phyloP scores from a whole-genome alignment of 2,888 invertebrate genomes.

The Thera britannica region DNA sequence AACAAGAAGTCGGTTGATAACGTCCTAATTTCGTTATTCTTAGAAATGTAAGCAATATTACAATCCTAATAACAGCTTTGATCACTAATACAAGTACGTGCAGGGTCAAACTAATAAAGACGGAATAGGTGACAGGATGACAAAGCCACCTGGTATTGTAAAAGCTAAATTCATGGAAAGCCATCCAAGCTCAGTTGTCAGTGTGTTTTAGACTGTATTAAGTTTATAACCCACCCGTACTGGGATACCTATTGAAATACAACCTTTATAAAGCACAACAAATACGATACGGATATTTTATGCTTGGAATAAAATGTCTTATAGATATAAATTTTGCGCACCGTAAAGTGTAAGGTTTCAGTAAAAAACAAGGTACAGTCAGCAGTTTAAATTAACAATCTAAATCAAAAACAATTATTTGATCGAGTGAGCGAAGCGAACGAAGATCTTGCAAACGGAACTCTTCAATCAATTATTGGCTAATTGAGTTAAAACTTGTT shows the following conservation, averaged over 20 bases:
- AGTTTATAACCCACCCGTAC: conserved; percentile 28
- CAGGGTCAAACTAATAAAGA: conserved; percentile 14
- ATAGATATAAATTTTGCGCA: neutral
- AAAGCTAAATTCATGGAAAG: conserved; percentile 22
- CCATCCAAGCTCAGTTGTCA: conserved; percentile 10
- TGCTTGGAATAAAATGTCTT: neutral
- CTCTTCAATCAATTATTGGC: no score
- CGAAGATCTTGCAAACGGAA: no score
- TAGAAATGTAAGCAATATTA: no score
- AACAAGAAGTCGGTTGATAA: no score
- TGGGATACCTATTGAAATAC: neutral
- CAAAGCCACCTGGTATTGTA: conserved; percentile 13
- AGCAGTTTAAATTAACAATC: no score
- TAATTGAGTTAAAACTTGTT: no score
- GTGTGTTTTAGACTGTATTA: conserved; percentile 27
- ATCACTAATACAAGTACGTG: neutral
- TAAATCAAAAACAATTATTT: no score
- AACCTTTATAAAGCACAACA: neutral
- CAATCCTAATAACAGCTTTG: neutral
- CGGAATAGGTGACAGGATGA: conserved; percentile 17
- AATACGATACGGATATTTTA: neutral
- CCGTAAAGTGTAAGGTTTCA: no score
- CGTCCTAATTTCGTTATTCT: no score
- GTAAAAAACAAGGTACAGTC: no score
- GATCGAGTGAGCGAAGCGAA: no score